These are phyloP conservation scores for Atrichornis clamosus DNA, from an alignment of 2,113 vertebrate genomes.

Conservation along the genomic window DNA sequence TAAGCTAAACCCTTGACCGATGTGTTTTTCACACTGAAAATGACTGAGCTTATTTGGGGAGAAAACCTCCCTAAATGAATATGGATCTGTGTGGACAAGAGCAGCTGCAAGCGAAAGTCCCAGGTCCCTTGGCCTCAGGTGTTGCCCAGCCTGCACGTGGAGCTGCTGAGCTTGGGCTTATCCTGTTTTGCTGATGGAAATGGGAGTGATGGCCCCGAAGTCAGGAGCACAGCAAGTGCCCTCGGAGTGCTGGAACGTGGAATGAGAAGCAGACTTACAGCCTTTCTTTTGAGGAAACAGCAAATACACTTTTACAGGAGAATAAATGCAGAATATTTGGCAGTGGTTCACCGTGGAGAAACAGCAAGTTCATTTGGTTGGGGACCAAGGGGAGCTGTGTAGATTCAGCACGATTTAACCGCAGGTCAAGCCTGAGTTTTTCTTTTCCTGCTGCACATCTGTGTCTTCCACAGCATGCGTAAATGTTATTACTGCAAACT, in stretches of 20 bases:
- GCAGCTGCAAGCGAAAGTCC: not conserved
- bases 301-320: not conserved
- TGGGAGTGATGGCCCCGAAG: not conserved
- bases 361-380: not conserved
- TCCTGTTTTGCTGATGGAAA: not conserved
- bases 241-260: rapidly evolving
- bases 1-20: not conserved
- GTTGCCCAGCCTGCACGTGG: rapidly evolving
- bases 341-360: not conserved
- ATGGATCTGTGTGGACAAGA: not conserved
- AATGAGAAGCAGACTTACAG: not conserved
- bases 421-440: not conserved
- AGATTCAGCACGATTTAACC: not conserved
- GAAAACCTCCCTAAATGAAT: not conserved
- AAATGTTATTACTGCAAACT: not conserved
- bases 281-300: not conserved
- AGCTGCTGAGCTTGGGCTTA: not conserved
- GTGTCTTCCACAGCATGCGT: not conserved
- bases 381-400: not conserved
- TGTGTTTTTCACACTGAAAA: not conserved
- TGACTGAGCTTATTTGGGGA: not conserved
- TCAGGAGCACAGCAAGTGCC: not conserved
- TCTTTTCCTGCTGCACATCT: not conserved
- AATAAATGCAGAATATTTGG: not conserved
- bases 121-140: not conserved